Conservation (phyloP, 2,113 vertebrate species). For the Rhinopomastus cyanomelas region DNA sequence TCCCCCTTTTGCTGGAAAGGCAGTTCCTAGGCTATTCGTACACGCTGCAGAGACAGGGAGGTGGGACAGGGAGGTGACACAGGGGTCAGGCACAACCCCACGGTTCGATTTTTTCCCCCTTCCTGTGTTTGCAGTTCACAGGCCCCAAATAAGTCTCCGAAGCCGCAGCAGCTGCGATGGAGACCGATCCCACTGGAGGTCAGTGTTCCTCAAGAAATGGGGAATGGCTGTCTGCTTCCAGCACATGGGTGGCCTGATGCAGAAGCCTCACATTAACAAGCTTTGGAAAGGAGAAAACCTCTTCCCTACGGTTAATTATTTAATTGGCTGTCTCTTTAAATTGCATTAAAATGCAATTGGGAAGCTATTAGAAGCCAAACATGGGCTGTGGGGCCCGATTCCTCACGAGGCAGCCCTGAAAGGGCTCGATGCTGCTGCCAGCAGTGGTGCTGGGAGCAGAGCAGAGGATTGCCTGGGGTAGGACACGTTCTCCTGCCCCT, state of each 20-base stretch:
- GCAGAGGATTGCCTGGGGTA: background rate
- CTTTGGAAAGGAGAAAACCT: slow-evolving; percentile 10
- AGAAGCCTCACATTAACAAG: background rate
- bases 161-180: background rate
- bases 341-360: slow-evolving; percentile 2
- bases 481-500: background rate
- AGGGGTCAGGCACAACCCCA: fast-evolving
- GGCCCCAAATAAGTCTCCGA: fast-evolving
- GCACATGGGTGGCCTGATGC: slow-evolving; percentile 31
- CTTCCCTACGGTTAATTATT: slow-evolving; percentile 43
- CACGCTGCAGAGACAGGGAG: background rate
- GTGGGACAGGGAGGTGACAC: background rate
- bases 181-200: slow-evolving; percentile 35
- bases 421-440: background rate
- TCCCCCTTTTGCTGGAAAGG: background rate
- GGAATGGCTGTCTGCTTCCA: background rate
- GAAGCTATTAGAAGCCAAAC: background rate
- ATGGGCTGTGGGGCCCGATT: background rate
- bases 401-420: background rate
- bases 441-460: fast-evolving
- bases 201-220: slow-evolving; percentile 39
- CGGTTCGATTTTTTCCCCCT: background rate
- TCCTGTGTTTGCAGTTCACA: fast-evolving
- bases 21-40: fast-evolving
- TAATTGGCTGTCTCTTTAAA: slow-evolving; percentile 41